These are phyloP conservation scores for Halictus ligatus DNA, from an alignment of 2,888 invertebrate genomes.

Conservation along the genomic window DNA sequence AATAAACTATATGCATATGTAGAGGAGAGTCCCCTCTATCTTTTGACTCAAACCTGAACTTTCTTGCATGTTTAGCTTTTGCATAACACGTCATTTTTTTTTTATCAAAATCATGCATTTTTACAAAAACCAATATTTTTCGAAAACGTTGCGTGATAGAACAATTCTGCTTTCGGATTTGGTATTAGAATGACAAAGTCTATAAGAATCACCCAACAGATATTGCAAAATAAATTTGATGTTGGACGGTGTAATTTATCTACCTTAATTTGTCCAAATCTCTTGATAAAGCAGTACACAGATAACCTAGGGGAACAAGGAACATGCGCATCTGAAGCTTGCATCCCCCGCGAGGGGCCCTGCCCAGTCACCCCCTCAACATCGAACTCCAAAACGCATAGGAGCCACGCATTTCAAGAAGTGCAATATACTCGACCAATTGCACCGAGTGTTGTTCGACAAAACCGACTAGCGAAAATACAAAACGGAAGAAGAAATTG, in stretches of 20 bases:
- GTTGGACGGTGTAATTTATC: background rate
- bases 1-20: too few relatives aligned
- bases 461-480: background rate
- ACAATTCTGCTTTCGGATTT: too few relatives aligned
- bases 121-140: too few relatives aligned
- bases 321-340: conserved; percentile 37
- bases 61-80: too few relatives aligned
- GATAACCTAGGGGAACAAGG: background rate
- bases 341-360: conserved; percentile 35
- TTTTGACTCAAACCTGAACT: too few relatives aligned
- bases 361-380: conserved; percentile 29
- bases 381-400: conserved; percentile 20
- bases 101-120: too few relatives aligned
- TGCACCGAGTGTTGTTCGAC: background rate
- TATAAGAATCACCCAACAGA: too few relatives aligned
- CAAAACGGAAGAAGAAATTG: background rate
- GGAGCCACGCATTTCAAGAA: conserved; percentile 1
- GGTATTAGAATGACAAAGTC: too few relatives aligned
- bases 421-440: background rate
- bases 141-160: too few relatives aligned
- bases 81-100: too few relatives aligned
- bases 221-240: too few relatives aligned
- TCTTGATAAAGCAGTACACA: conserved; percentile 64
- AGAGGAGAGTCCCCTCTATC: too few relatives aligned
- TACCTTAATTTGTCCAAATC: conserved; percentile 51